Evolutionary conservation across 2,797 vertebrate species (phyloP).

Genomic region (Gallinago nigripennis): DNA sequence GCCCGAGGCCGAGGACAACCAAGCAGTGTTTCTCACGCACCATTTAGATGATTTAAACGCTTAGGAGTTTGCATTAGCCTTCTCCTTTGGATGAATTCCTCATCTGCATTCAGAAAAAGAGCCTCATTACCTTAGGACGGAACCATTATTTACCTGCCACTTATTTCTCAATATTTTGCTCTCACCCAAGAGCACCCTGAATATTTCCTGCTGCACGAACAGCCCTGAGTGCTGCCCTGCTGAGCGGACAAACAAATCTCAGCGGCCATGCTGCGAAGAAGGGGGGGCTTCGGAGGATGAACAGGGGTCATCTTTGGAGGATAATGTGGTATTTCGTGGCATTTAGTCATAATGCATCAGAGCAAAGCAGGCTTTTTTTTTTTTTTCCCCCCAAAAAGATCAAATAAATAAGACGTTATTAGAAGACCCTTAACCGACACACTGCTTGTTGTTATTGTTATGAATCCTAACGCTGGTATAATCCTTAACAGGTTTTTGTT

Average conservation of each 20-base stretch:
- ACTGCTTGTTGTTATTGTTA: neutral
- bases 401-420: neutral
- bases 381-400: no score
- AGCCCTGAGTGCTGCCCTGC: neutral
- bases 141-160: neutral
- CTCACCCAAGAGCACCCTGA: neutral
- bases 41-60: constrained; percentile 30
- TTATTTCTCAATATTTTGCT: neutral
- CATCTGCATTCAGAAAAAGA: constrained; percentile 3
- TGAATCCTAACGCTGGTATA: neutral
- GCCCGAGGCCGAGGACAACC: neutral
- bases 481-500: neutral
- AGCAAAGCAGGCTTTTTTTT: neutral
- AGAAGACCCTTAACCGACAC: neutral
- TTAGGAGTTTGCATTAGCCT: neutral
- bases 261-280: neutral
- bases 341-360: neutral
- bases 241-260: neutral
- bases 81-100: neutral
- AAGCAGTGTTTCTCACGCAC: neutral
- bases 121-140: neutral
- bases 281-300: neutral
- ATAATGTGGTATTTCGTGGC: neutral
- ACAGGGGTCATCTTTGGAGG: neutral
- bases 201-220: neutral